These are phyloP conservation scores for Papilio polytes DNA, from an alignment of 1,140 invertebrate species.

Conservation along the genomic window DNA sequence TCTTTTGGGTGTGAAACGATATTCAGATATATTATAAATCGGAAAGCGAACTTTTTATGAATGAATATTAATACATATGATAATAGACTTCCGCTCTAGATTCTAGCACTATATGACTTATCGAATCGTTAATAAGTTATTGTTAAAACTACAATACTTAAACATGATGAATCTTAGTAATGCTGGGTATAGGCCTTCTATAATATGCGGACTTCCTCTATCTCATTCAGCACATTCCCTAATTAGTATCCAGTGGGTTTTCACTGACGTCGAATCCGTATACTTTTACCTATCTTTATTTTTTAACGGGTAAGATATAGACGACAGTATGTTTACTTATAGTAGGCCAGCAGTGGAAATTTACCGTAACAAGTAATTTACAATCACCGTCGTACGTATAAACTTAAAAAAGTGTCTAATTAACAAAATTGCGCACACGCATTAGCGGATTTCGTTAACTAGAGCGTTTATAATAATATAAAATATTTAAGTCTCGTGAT, in stretches of 20 bases:
- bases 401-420: neutral
- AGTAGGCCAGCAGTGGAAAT: neutral
- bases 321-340: neutral
- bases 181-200: too few relatives aligned
- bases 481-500: slow-evolving; percentile 12
- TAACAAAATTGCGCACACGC: slow-evolving; percentile 2
- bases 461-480: slow-evolving; percentile 30
- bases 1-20: neutral
- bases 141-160: neutral
- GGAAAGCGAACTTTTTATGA: slow-evolving; percentile 3
- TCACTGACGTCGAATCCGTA: neutral
- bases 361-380: neutral
- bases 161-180: too few relatives aligned
- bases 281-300: neutral
- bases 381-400: neutral
- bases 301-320: neutral
- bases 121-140: neutral
- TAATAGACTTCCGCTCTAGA: neutral
- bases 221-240: too few relatives aligned
- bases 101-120: neutral
- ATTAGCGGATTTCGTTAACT: slow-evolving; percentile 25
- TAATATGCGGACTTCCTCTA: too few relatives aligned
- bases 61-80: neutral
- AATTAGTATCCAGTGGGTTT: neutral
- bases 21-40: neutral